phyloP scores from a whole-genome alignment of 2,888 invertebrate species.

The Stenolophus ochropezus region DNA sequence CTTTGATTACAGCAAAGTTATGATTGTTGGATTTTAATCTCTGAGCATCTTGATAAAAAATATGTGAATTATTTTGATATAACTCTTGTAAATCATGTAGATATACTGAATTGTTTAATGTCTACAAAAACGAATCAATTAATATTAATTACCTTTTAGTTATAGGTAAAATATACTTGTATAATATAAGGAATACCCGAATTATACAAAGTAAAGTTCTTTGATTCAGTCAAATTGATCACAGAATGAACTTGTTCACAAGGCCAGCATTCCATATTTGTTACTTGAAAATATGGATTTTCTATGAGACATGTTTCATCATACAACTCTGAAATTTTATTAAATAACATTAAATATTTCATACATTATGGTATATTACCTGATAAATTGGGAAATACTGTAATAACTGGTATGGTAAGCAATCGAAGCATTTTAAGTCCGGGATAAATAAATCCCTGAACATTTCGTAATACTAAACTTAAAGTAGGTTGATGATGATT shows the following conservation, averaged over 20 bases:
- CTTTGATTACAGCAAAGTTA: conserved; percentile 65
- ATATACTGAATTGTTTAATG: conserved; percentile 76
- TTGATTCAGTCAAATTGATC: conserved; percentile 79
- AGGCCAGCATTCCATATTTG: conserved; percentile 91
- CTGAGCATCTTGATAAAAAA: conserved; percentile 80
- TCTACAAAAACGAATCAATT: conserved; percentile 72
- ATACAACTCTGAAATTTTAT: conserved; percentile 78
- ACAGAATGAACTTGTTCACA: conserved; percentile 83
- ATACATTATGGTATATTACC: conserved; percentile 72
- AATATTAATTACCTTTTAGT: neutral
- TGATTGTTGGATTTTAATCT: conserved; percentile 73
- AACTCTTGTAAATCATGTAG: conserved; percentile 76
- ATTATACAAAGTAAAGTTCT: conserved; percentile 74
- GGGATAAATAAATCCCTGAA: conserved; percentile 89
- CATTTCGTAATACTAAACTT: conserved; percentile 81
- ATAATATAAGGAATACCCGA: conserved; percentile 77
- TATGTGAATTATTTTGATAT: conserved; percentile 76
- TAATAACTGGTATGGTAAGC: conserved; percentile 85
- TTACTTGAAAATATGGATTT: conserved; percentile 88
- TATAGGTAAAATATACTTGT: conserved; percentile 69
- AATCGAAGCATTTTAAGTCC: conserved; percentile 83
- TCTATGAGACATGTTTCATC: conserved; percentile 89
- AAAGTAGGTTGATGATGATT: conserved; percentile 80
- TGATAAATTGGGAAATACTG: conserved; percentile 82
- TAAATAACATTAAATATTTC: neutral